Percentiles rank a stretch among this genome's conserved stretches.
Evolutionary conservation across 2,113 vertebrate genomes (phyloP).

Genomic region (Charadrius vociferus): DNA sequence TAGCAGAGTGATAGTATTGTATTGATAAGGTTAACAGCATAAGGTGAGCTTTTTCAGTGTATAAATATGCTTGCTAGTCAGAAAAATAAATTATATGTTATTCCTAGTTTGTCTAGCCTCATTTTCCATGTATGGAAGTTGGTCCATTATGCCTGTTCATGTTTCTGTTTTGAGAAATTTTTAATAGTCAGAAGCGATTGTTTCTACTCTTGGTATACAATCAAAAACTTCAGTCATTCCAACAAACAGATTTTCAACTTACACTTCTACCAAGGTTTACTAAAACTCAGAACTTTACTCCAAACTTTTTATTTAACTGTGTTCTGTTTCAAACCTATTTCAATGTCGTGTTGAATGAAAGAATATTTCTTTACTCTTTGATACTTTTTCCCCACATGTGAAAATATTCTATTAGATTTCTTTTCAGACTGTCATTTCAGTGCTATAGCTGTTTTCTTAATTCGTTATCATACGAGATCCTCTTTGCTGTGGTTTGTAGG

Average conservation of each 20-base stretch:
- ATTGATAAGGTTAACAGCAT: background rate
- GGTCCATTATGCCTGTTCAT: background rate
- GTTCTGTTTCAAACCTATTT: background rate
- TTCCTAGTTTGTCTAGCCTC: background rate
- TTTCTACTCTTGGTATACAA: background rate
- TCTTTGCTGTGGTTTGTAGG: background rate
- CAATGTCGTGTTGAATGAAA: background rate
- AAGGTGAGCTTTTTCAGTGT: background rate
- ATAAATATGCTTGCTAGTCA: background rate
- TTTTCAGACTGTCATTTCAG: background rate
- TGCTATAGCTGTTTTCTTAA: background rate
- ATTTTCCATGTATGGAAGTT: background rate
- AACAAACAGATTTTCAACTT: background rate
- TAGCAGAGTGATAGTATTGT: background rate
- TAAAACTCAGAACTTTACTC: background rate
- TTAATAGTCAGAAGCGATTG: background rate
- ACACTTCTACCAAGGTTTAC: background rate
- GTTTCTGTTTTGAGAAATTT: background rate
- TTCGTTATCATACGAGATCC: background rate
- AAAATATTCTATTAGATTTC: background rate
- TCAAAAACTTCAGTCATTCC: background rate
- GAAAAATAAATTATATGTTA: background rate
- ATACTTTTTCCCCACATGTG: background rate
- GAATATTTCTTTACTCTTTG: background rate
- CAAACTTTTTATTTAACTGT: background rate